These are phyloP conservation scores for Blera fallax DNA, from an alignment of 2,888 invertebrate genomes.

Conservation along the genomic window DNA sequence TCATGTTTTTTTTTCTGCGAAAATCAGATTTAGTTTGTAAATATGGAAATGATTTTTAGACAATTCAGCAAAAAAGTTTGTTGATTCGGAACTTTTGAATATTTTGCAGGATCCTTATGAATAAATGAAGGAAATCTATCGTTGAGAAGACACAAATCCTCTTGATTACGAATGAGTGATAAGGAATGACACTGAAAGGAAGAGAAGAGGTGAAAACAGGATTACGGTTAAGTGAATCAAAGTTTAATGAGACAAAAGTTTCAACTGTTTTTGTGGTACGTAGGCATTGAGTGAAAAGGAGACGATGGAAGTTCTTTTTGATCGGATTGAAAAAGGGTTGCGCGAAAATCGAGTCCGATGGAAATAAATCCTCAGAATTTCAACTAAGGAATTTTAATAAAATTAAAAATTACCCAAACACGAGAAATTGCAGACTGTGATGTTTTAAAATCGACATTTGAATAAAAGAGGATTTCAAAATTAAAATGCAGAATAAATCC, in stretches of 20 bases:
- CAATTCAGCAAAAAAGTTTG: not conserved
- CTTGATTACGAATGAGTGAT: constrained; percentile 12
- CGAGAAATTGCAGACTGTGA: too few species aligned
- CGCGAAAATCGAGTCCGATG: too few species aligned
- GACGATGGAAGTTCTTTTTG: too few species aligned
- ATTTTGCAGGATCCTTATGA: not conserved
- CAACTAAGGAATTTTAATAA: too few species aligned
- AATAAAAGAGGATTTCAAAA: too few species aligned
- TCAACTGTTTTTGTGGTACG: not conserved
- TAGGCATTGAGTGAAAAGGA: not conserved
- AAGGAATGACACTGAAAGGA: not conserved
- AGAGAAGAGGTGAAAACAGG: not conserved
- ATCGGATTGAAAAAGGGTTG: too few species aligned
- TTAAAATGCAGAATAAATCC: too few species aligned
- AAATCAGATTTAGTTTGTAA: not conserved
- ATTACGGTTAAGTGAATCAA: constrained; percentile 25
- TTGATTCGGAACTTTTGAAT: constrained; percentile 5
- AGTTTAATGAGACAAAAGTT: constrained; percentile 12
- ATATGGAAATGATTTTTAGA: not conserved
- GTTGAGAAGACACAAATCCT: constrained; percentile 1
- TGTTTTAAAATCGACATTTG: too few species aligned
- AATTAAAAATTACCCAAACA: too few species aligned
- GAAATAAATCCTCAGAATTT: too few species aligned
- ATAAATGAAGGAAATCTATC: not conserved
- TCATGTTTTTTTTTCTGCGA: not conserved